A percentile compares a stretch with the other conserved stretches of the same genome.
Evolutionary conservation across 2,888 invertebrate genomes (phyloP).

Genomic region (Charanyca ferruginea): DNA sequence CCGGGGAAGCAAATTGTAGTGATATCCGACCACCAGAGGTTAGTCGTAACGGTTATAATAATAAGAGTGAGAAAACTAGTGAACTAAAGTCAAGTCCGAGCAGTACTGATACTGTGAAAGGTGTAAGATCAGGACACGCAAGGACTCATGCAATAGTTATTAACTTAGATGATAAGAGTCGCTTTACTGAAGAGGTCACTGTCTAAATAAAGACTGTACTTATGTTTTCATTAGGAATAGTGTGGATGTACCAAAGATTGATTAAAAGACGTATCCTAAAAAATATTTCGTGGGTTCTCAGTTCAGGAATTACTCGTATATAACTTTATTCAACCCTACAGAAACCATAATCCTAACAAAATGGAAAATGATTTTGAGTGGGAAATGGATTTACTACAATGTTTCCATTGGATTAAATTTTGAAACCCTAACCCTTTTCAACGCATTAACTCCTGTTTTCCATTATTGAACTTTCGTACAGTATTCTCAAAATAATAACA

Average conservation of each 20-base stretch:
- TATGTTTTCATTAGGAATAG: conserved; percentile 61
- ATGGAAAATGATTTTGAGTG: conserved; percentile 23
- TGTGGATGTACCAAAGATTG: conserved; percentile 43
- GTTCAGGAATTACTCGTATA: background rate
- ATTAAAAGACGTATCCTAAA: background rate
- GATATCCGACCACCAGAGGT: conserved; percentile 86
- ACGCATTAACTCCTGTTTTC: conserved; percentile 3
- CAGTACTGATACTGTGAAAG: conserved; percentile 82
- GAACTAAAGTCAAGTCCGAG: conserved; percentile 82
- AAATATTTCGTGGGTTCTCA: too few species aligned
- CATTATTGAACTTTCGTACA: conserved; percentile 37
- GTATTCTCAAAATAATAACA: too few species aligned
- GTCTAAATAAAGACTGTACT: conserved; percentile 90
- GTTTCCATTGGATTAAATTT: conserved; percentile 32
- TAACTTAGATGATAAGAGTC: conserved; percentile 95
- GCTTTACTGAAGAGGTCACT: conserved; percentile 95
- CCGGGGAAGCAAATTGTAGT: conserved; percentile 86
- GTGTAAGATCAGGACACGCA: conserved; percentile 92
- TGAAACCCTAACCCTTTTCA: conserved; percentile 27
- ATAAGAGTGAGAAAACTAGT: conserved; percentile 81
- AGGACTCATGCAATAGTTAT: conserved; percentile 95
- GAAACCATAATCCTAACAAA: background rate
- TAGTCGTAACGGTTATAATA: conserved; percentile 79
- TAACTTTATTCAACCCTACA: background rate
- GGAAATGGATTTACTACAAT: conserved; percentile 38